phyloP scores from a whole-genome alignment of 2,113 vertebrate genomes.

The Phoxinus phoxinus region DNA sequence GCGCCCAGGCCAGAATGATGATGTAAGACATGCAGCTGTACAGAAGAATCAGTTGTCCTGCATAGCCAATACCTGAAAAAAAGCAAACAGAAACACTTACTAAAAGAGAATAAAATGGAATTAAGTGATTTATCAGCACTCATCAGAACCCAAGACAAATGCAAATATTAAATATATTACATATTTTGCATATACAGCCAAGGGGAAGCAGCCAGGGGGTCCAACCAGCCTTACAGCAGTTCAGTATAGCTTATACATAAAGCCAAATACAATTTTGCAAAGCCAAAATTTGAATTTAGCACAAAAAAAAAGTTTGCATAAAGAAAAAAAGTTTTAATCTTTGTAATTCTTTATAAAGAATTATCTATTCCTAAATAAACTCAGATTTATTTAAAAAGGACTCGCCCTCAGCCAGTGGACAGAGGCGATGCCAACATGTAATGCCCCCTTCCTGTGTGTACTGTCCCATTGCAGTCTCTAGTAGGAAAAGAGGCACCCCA shows the following conservation, averaged over 20 bases:
- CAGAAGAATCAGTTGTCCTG: constrained; percentile 81
- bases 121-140: background rate
- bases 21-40: constrained; percentile 87
- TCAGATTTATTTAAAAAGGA: background rate
- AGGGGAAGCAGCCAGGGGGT: background rate
- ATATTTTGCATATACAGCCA: background rate
- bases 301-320: no score
- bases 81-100: background rate
- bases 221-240: background rate
- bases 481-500: constrained; percentile 73
- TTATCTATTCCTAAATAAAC: background rate
- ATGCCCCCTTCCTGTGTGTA: constrained; percentile 73
- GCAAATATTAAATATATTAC: background rate
- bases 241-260: background rate
- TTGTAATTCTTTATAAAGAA: background rate
- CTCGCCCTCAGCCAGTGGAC: constrained; percentile 74
- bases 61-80: constrained; percentile 86
- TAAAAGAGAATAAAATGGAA: background rate
- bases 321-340: background rate
- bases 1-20: constrained; percentile 88
- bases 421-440: constrained; percentile 76
- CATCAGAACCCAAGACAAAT: background rate
- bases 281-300: background rate
- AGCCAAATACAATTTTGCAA: background rate
- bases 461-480: constrained; percentile 75